A percentile compares a stretch with the other conserved stretches of the same genome.
Conservation (phyloP, 2,888 invertebrate genomes). For the Mycogona germanica region DNA sequence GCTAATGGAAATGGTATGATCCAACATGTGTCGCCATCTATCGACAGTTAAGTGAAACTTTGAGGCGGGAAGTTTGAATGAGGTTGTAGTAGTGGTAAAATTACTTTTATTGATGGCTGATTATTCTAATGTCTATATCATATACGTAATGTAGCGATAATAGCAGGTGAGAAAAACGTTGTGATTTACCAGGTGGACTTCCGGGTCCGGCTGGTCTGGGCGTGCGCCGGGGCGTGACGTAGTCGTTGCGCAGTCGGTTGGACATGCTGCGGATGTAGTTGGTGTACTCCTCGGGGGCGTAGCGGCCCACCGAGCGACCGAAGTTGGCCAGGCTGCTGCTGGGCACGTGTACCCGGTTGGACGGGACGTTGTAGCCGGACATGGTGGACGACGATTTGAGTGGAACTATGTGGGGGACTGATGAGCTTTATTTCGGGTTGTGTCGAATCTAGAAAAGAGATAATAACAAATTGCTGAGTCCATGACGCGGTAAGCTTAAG, state of each 20-base stretch:
- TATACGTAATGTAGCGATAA: neutral
- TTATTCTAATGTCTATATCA: neutral
- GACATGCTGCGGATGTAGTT: constrained; percentile 14
- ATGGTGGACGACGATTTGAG: too few species aligned
- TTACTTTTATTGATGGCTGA: neutral
- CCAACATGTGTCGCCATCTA: too few species aligned
- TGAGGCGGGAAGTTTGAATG: too few species aligned
- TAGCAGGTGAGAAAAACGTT: neutral
- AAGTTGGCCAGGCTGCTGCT: constrained; percentile 8
- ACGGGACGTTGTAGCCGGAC: neutral
- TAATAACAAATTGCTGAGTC: too few species aligned
- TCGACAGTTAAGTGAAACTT: too few species aligned
- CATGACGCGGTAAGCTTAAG: too few species aligned
- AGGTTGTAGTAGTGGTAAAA: too few species aligned
- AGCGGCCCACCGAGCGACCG: constrained; percentile 10
- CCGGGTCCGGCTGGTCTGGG: neutral
- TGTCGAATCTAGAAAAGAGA: too few species aligned
- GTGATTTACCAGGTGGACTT: neutral
- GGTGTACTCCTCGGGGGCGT: constrained; percentile 8
- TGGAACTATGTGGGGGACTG: too few species aligned
- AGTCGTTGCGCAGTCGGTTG: constrained; percentile 10
- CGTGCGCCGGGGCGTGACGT: neutral
- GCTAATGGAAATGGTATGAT: too few species aligned
- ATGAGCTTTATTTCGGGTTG: too few species aligned
- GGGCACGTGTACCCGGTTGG: constrained; percentile 4